A percentile compares a stretch with the other conserved stretches of the same genome.
Evolutionary conservation across 2,888 invertebrate genomes (phyloP).

Genomic region (Nemotelus pantherinus): DNA sequence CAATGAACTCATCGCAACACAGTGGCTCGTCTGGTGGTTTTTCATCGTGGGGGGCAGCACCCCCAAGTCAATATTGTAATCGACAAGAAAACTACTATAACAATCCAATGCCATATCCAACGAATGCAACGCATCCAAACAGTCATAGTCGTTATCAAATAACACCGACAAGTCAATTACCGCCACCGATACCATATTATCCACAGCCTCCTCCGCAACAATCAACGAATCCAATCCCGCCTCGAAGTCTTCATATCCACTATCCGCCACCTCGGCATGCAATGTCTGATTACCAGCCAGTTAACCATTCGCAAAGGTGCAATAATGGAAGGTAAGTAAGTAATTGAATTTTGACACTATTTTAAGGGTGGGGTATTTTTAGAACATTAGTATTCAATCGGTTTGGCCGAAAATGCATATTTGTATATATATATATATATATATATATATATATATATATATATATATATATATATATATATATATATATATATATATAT

Average conservation of each 20-base stretch:
- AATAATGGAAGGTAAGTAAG: conserved; percentile 60
- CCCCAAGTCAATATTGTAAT: conserved; percentile 50
- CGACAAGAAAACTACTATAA: conserved; percentile 63
- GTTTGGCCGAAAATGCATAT: too few species aligned
- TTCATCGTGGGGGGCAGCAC: conserved; percentile 64
- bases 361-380: too few species aligned
- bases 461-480: too few species aligned
- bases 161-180: conserved; percentile 63
- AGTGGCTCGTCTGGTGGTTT: conserved; percentile 65
- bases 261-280: conserved; percentile 64
- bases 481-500: too few species aligned
- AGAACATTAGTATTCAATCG: too few species aligned
- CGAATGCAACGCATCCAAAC: conserved; percentile 53
- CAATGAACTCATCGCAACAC: conserved; percentile 64
- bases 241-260: conserved; percentile 63
- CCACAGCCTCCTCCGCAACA: conserved; percentile 54
- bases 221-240: conserved; percentile 54
- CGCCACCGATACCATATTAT: conserved; percentile 63
- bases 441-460: background rate
- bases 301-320: conserved; percentile 60
- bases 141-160: conserved; percentile 64
- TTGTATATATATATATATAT: background rate
- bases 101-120: conserved; percentile 60
- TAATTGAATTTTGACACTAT: background rate
- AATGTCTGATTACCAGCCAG: conserved; percentile 63